Conservation (phyloP, 2,888 invertebrate species). For the Scaptomyza parva region DNA sequence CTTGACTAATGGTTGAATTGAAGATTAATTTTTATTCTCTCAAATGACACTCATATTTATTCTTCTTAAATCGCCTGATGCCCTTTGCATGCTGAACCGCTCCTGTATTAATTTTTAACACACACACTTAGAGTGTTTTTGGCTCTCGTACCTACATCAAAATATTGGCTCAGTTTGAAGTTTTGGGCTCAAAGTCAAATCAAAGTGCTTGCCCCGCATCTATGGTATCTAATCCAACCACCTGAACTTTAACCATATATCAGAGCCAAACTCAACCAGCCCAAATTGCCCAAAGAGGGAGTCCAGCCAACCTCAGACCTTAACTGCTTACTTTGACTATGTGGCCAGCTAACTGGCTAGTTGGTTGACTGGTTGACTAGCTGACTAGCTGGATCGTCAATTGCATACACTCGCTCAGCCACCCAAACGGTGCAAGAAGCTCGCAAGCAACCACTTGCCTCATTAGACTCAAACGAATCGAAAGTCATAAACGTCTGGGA, state of each 20-base stretch:
- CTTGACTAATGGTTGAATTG: neutral
- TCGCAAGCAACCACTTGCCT: conserved; percentile 59
- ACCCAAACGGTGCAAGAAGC: conserved; percentile 56
- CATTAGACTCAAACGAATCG: conserved; percentile 76
- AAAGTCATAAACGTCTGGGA: conserved; percentile 70
- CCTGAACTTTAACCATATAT: conserved; percentile 59
- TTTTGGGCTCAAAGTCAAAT: conserved; percentile 72
- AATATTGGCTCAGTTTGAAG: conserved; percentile 48
- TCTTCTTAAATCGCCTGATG: neutral
- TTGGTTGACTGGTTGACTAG: neutral
- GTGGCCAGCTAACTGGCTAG: conserved; percentile 7
- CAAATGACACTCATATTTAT: neutral
- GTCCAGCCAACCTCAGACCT: neutral
- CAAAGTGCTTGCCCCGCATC: conserved; percentile 64
- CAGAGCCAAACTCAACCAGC: conserved; percentile 22
- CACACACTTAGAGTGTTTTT: conserved; percentile 16
- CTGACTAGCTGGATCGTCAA: conserved; percentile 36
- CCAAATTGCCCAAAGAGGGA: conserved; percentile 23
- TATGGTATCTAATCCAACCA: conserved; percentile 51
- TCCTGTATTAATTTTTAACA: conserved; percentile 45
- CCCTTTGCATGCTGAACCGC: conserved; percentile 40
- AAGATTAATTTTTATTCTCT: neutral
- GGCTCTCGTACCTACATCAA: conserved; percentile 62
- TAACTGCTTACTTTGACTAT: conserved; percentile 1
- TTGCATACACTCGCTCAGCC: conserved; percentile 33